Conservation (phyloP, 2,113 vertebrate genomes). For the Gymnocephalus cernua region DNA sequence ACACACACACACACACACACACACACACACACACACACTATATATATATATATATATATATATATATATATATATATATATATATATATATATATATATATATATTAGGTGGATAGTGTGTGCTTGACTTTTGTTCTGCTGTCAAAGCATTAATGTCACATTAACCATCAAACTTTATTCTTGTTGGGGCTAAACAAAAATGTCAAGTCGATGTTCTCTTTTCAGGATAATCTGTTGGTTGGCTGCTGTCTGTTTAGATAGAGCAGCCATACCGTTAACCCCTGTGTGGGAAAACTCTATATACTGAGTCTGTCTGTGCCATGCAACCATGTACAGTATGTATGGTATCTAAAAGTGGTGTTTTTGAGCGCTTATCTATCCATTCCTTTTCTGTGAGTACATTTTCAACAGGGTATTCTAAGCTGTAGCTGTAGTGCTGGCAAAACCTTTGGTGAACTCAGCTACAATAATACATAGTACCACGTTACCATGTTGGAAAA, state of each 20-base stretch:
- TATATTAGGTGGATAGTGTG: background rate
- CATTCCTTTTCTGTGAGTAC: background rate
- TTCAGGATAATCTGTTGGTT: conserved; percentile 27
- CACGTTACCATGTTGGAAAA: background rate
- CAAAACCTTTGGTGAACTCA: conserved; percentile 11
- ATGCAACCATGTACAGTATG: background rate
- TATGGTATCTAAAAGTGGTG: too few species aligned
- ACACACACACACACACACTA: background rate
- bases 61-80: too few species aligned
- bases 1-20: background rate
- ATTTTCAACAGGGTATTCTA: conserved; percentile 10
- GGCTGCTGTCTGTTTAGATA: conserved; percentile 54
- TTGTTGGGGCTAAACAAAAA: conserved; percentile 45
- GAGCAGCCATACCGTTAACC: conserved; percentile 18
- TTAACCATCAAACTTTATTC: conserved; percentile 42
- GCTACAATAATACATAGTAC: background rate
- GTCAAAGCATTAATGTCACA: conserved; percentile 40
- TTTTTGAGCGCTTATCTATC: background rate
- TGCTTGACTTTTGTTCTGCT: conserved; percentile 31
- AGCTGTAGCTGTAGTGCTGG: background rate
- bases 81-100: background rate
- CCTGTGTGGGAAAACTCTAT: background rate
- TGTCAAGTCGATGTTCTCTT: conserved; percentile 61
- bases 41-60: too few species aligned
- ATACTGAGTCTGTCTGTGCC: background rate